Conservation (phyloP, 2,113 vertebrate genomes). For the Varanus komodoensis region DNA sequence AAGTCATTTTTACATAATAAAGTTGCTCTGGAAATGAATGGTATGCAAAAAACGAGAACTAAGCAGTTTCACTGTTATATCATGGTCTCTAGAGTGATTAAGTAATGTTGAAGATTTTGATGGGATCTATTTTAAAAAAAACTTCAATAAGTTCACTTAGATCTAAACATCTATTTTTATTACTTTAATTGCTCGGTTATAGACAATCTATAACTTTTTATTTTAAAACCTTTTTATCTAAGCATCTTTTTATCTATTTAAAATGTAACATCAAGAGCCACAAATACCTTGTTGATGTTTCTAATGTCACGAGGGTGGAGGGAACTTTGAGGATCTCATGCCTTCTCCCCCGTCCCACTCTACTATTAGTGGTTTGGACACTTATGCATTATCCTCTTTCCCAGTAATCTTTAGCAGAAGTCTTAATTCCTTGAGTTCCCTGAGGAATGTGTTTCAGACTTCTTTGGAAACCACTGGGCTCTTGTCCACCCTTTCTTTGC, state of each 20-base stretch:
- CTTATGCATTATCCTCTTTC: not conserved
- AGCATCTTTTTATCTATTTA: not conserved
- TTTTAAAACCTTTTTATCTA: not conserved
- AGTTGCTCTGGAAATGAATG: conserved; percentile 18
- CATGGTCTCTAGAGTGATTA: conserved; percentile 4
- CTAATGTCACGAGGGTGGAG: not conserved
- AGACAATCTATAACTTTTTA: not conserved
- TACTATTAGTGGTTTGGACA: no score
- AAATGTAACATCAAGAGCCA: not conserved
- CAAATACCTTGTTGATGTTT: not conserved
- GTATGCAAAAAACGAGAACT: not conserved
- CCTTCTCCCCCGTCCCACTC: not conserved
- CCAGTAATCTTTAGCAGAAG: not conserved
- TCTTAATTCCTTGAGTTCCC: not conserved
- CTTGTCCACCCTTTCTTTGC: not conserved
- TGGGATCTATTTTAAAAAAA: not conserved
- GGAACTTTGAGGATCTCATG: not conserved
- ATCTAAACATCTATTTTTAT: conserved; percentile 23
- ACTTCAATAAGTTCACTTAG: not conserved
- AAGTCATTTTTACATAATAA: not conserved
- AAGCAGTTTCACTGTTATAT: conserved; percentile 7
- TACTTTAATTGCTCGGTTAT: conserved; percentile 20
- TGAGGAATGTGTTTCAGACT: not conserved
- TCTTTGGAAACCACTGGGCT: not conserved
- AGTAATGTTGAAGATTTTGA: conserved; percentile 10